These are phyloP conservation scores for Aromia moschata DNA, from an alignment of 2,888 invertebrate genomes.

Conservation along the genomic window DNA sequence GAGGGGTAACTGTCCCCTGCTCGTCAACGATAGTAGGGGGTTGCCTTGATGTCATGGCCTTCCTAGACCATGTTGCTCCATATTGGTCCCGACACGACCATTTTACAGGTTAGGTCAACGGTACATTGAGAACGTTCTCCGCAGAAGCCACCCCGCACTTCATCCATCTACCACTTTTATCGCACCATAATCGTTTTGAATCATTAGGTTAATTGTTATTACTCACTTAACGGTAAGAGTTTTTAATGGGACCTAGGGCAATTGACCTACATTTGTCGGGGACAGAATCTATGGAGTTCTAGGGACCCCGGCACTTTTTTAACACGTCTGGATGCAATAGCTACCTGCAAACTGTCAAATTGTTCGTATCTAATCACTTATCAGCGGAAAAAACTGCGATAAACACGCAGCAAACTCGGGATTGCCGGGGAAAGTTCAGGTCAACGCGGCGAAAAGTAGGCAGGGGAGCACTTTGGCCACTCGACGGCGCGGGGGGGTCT, in stretches of 20 bases:
- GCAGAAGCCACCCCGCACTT: slow-evolving; percentile 17
- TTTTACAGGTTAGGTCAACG: slow-evolving; percentile 42
- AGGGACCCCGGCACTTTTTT: neutral
- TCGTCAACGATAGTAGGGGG: slow-evolving; percentile 55
- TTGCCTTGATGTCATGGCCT: slow-evolving; percentile 63
- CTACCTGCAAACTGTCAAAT: slow-evolving; percentile 8
- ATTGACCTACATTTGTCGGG: slow-evolving; percentile 37
- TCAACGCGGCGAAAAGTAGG: neutral
- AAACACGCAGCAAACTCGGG: slow-evolving; percentile 7
- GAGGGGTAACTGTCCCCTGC: slow-evolving; percentile 54
- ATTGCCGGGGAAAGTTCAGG: neutral
- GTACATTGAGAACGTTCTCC: slow-evolving; percentile 12
- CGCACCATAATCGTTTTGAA: slow-evolving; percentile 24
- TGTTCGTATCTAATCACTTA: slow-evolving; percentile 20
- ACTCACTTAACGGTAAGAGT: slow-evolving; percentile 12
- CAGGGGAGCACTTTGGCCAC: slow-evolving; percentile 1
- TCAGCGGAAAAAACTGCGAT: slow-evolving; percentile 11
- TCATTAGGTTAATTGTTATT: slow-evolving; percentile 22
- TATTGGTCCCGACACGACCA: slow-evolving; percentile 48
- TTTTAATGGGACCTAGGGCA: slow-evolving; percentile 22
- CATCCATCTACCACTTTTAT: slow-evolving; percentile 13
- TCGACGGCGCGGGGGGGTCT: slow-evolving; percentile 6
- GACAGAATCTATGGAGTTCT: slow-evolving; percentile 4
- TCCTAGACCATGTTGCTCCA: slow-evolving; percentile 58
- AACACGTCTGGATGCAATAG: neutral